Percentiles rank a stretch among this genome's conserved stretches.
These are phyloP conservation scores for Machimus atricapillus DNA, from an alignment of 2,888 invertebrate species.

Conservation along the genomic window DNA sequence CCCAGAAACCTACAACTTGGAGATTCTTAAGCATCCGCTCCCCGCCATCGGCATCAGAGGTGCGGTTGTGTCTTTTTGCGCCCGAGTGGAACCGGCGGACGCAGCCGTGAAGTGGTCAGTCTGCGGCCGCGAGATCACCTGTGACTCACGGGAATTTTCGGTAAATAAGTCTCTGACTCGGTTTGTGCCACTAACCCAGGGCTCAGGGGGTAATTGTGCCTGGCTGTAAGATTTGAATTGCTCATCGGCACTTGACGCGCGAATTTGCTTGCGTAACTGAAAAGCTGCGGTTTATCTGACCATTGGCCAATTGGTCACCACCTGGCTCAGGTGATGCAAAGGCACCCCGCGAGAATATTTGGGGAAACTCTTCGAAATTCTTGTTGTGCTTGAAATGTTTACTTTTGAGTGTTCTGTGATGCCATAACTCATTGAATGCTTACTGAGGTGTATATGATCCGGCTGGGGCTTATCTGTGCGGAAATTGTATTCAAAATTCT, in stretches of 20 bases:
- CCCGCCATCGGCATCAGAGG: conserved; percentile 65
- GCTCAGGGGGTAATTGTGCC: not conserved
- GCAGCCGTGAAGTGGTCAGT: conserved; percentile 66
- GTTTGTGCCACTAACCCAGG: not conserved
- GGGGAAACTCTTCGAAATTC: not conserved
- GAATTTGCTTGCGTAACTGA: not conserved
- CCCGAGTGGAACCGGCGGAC: conserved; percentile 63
- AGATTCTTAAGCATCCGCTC: conserved; percentile 66
- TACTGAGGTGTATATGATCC: not conserved
- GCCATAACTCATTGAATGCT: not conserved
- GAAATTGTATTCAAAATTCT: not conserved
- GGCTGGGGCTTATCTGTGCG: not conserved
- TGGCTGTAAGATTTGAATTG: not conserved
- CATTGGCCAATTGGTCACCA: not conserved
- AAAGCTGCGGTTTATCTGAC: not conserved
- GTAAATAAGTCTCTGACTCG: conserved; percentile 51
- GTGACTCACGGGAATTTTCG: conserved; percentile 60
- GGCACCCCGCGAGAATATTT: not conserved
- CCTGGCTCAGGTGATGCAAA: not conserved
- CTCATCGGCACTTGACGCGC: not conserved
- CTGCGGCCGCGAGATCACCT: conserved; percentile 61
- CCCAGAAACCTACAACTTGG: conserved; percentile 54
- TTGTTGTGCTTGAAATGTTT: not conserved
- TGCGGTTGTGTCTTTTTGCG: conserved; percentile 66
- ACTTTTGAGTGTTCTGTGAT: not conserved